These are phyloP conservation scores for Drosophila nigritarsus DNA, from an alignment of 2,888 invertebrate species.

Conservation along the genomic window DNA sequence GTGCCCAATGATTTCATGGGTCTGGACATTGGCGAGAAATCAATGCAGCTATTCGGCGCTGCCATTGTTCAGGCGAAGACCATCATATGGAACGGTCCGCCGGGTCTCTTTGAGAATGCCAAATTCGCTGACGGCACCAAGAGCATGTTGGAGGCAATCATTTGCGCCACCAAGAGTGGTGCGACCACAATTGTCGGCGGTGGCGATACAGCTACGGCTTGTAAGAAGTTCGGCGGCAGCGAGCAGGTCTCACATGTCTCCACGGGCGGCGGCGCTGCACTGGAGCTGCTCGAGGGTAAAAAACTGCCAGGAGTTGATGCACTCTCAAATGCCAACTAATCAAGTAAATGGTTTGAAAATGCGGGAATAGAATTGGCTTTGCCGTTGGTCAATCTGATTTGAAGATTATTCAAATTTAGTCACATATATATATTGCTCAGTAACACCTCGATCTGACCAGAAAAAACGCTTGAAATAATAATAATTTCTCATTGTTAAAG, in stretches of 20 bases:
- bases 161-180: slow-evolving; percentile 93
- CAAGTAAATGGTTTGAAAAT: background rate
- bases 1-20: slow-evolving; percentile 98
- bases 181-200: slow-evolving; percentile 96
- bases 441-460: background rate
- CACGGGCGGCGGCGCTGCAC: slow-evolving; percentile 96
- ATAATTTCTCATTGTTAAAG: background rate
- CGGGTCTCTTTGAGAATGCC: slow-evolving; percentile 98
- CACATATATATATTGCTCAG: background rate
- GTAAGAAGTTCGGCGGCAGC: slow-evolving; percentile 93
- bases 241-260: slow-evolving; percentile 97
- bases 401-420: background rate
- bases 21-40: slow-evolving; percentile 96
- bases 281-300: slow-evolving; percentile 96
- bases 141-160: slow-evolving; percentile 96
- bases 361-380: background rate
- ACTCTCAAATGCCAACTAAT: slow-evolving; percentile 86
- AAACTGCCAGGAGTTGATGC: slow-evolving; percentile 94
- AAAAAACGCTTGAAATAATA: too few relatives aligned
- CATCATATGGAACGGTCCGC: slow-evolving; percentile 99
- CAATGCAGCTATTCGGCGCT: slow-evolving; percentile 90
- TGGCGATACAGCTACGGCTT: slow-evolving; percentile 98
- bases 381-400: background rate
- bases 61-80: slow-evolving; percentile 95
- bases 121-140: slow-evolving; percentile 96